Percentiles rank a stretch among this genome's conserved stretches.
These are phyloP conservation scores for Danio kyathit DNA, from an alignment of 2,797 vertebrate genomes.

Conservation along the genomic window DNA sequence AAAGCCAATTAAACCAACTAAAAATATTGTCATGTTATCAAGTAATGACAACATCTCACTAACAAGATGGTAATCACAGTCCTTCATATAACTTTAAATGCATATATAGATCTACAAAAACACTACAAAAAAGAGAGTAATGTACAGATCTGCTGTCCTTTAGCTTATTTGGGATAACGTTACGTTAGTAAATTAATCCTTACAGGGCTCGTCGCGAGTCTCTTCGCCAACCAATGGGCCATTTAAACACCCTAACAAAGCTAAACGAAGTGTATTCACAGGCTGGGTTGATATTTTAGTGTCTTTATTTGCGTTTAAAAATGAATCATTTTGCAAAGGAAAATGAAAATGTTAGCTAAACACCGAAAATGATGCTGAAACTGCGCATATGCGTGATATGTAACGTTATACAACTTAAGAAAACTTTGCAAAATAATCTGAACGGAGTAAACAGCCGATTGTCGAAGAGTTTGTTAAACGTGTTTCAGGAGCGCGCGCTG, in stretches of 20 bases:
- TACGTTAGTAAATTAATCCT: neutral
- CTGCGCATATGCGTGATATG: too few species aligned
- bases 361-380: neutral
- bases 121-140: neutral
- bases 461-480: neutral
- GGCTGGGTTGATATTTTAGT: neutral
- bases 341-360: constrained; percentile 14
- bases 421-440: too few species aligned
- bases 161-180: too few species aligned
- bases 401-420: neutral
- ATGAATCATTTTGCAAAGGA: too few species aligned
- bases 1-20: neutral
- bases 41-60: neutral
- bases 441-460: neutral
- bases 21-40: neutral
- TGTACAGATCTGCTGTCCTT: neutral
- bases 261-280: neutral
- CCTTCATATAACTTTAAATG: too few species aligned
- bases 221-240: neutral
- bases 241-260: neutral
- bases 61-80: neutral
- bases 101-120: too few species aligned
- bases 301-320: neutral
- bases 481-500: neutral
- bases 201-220: neutral